A percentile compares a stretch with the other conserved stretches of the same genome.
These are phyloP conservation scores for Anticlea derivata DNA, from an alignment of 2,888 invertebrate genomes.

Conservation along the genomic window DNA sequence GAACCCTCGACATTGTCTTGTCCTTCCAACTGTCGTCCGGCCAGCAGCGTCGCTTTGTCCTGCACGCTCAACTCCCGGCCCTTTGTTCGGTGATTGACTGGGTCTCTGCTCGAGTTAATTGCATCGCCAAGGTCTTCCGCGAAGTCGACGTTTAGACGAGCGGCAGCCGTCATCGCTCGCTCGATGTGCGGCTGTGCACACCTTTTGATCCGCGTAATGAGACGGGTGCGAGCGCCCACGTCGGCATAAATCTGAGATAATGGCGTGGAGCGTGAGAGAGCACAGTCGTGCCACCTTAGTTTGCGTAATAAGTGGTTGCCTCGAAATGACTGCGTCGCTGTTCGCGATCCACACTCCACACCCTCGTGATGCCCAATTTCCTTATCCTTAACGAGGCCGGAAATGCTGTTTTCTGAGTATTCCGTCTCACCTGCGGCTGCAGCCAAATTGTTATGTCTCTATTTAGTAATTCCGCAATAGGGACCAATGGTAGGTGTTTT, in stretches of 20 bases:
- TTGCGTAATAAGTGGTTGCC: slow-evolving; percentile 73
- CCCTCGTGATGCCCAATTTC: slow-evolving; percentile 58
- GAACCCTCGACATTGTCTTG: slow-evolving; percentile 69
- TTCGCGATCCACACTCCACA: slow-evolving; percentile 44
- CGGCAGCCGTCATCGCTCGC: slow-evolving; percentile 37
- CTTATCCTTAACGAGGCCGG: slow-evolving; percentile 45
- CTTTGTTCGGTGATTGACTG: slow-evolving; percentile 67
- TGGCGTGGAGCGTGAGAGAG: slow-evolving; percentile 75
- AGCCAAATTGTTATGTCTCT: slow-evolving; percentile 45
- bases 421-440: slow-evolving; percentile 30
- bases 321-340: slow-evolving; percentile 56
- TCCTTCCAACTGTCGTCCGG: slow-evolving; percentile 61
- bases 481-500: slow-evolving; percentile 43
- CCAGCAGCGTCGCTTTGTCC: slow-evolving; percentile 61
- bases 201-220: slow-evolving; percentile 74
- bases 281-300: slow-evolving; percentile 70
- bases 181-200: slow-evolving; percentile 50
- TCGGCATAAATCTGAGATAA: slow-evolving; percentile 74
- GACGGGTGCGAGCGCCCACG: slow-evolving; percentile 66
- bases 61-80: slow-evolving; percentile 51
- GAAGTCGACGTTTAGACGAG: slow-evolving; percentile 72
- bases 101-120: slow-evolving; percentile 63
- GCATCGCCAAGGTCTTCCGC: slow-evolving; percentile 68
- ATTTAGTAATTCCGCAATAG: slow-evolving; percentile 47
- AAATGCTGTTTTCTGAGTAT: slow-evolving; percentile 45